Percentiles rank a stretch among this genome's conserved stretches.
Conservation (phyloP, 1,140 invertebrate species). For the Cecropterus lyciades region DNA sequence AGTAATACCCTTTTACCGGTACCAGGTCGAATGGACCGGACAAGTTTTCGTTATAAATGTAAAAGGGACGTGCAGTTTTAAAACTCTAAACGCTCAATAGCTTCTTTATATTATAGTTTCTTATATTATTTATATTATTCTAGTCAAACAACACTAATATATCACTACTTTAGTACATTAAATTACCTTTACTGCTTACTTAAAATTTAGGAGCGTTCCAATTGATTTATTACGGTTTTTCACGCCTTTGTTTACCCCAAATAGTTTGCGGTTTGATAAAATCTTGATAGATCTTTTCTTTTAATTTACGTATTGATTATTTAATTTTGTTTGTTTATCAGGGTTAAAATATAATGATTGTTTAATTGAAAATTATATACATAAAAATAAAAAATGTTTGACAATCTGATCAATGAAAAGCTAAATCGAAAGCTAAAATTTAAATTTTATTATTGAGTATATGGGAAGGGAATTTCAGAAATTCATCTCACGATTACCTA, state of each 20-base stretch:
- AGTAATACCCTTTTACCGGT: conserved; percentile 78
- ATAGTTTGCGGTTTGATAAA: not conserved
- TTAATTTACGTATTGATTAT: no score
- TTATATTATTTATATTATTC: no score
- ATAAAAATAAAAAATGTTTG: no score
- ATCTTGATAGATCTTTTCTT: no score
- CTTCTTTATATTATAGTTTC: conserved; percentile 33
- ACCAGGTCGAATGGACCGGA: conserved; percentile 55
- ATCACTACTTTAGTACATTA: conserved; percentile 24
- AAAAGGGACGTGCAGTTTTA: conserved; percentile 64
- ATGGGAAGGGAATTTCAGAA: no score
- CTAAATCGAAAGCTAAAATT: no score
- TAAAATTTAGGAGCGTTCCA: conserved; percentile 32
- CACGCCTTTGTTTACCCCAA: conserved; percentile 7
- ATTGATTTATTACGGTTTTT: conserved; percentile 25
- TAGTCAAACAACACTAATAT: not conserved
- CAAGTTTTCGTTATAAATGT: conserved; percentile 79
- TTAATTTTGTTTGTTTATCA: no score
- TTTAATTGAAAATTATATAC: no score
- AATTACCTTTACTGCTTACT: conserved; percentile 14
- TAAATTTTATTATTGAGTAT: no score
- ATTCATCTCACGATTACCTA: no score
- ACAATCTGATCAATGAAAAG: no score
- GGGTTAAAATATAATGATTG: no score
- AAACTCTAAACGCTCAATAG: conserved; percentile 46